Evolutionary conservation across 2,797 vertebrate genomes (phyloP), one percentile per base, ranked within the genome.

Genomic region (Gastrophryne carolinensis): DNA sequence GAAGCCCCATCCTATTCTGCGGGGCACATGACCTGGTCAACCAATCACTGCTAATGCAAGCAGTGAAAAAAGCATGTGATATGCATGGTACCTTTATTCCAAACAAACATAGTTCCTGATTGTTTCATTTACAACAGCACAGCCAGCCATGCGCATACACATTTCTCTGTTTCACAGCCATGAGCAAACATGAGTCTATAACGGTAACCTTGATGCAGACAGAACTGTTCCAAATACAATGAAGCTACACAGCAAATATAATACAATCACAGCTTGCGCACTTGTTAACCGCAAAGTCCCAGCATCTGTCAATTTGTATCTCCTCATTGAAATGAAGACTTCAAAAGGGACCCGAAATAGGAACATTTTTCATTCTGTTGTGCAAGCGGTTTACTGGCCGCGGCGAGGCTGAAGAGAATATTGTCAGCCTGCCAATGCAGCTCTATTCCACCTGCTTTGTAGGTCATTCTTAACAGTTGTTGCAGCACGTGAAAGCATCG

Each of bases 401-500:
- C 49, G 41, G 61, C 24, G 47, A 65, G 34, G 35, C 56, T 54
- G 29, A 26, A 27, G 44, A 37, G 8, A 34, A n/a, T 61, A 56
- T 34, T 69, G 56, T 44, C 56, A 84, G 79, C 49, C 82, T 83
- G 41, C 30, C 74, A 57, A 76, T 62, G 80, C 80, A 85, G 84
- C 66, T 72, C 24, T 58, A 49, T 75, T 67, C 52, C 47, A 82
- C 75, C 77, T 79, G 80, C 80, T 84, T 85, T 84, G 77, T 63
- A 82, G 82, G 82, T 86, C 86, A 86, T 80, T 72, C 66, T 81
- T 80, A 85, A 82, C 79, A 80, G 72, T 37, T 72, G 80, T 83
- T 86, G 78, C 73, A 80, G 74, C 79, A 78, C 74, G 80, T 82
- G 67, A 79, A 83, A 82, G 81, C 85, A 78, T 83, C 85, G 79